These are phyloP conservation scores for Austrofundulus limnaeus DNA, from an alignment of 2,113 vertebrate species.

Conservation along the genomic window DNA sequence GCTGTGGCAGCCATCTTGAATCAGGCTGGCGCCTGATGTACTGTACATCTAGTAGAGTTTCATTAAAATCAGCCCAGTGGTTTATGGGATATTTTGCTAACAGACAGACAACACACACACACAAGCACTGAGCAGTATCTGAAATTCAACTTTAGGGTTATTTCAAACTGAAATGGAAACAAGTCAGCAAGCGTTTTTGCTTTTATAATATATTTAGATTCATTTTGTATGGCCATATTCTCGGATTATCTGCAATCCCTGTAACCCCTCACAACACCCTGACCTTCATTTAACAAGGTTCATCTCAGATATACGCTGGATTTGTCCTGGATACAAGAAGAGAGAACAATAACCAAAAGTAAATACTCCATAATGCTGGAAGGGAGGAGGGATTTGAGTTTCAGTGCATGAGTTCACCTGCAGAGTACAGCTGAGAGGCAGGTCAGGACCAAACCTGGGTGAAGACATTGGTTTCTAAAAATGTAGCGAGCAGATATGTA, in stretches of 20 bases:
- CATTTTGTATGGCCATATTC: slow-evolving; percentile 20
- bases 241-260: slow-evolving; percentile 15
- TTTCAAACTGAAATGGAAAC: slow-evolving; percentile 3
- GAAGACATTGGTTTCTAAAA: not conserved
- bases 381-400: not conserved
- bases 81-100: no score
- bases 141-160: not conserved
- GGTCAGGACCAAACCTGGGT: not conserved
- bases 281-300: slow-evolving; percentile 23
- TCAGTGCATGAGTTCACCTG: slow-evolving; percentile 4
- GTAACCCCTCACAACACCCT: not conserved
- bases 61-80: no score
- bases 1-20: no score
- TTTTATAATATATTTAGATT: slow-evolving; percentile 22
- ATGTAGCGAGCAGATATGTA: not conserved
- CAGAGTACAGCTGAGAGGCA: slow-evolving; percentile 10
- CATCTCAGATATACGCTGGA: slow-evolving; percentile 28
- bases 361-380: not conserved
- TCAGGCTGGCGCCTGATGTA: no score
- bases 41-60: no score
- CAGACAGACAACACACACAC: not conserved
- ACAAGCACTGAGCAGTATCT: not conserved
- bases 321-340: slow-evolving; percentile 9
- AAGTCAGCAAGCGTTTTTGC: not conserved
- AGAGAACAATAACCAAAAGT: slow-evolving; percentile 28